Conservation (phyloP, 2,113 vertebrate species). For the Ariopsis seemanni region DNA sequence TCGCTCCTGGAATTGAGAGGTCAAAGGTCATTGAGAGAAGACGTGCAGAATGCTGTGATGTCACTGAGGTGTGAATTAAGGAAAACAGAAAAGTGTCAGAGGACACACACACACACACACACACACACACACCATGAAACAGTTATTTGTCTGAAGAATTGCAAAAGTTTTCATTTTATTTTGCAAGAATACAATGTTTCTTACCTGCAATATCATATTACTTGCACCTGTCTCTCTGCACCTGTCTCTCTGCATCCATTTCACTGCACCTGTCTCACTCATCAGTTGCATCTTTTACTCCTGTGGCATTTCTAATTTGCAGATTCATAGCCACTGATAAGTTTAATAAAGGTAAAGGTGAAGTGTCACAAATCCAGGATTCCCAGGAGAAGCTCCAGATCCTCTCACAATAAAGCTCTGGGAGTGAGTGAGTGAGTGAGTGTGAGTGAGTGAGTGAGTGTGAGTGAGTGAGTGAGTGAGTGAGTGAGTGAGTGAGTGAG, state of each 20-base stretch:
- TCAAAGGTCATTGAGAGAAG: conserved; percentile 1
- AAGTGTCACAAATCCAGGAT: not conserved
- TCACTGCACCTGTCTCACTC: not conserved
- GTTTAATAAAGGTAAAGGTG: not conserved
- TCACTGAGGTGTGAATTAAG: not conserved
- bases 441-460: too few relatives aligned
- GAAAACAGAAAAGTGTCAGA: conserved; percentile 19
- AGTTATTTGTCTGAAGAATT: not conserved
- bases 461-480: not conserved
- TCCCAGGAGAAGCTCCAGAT: too few relatives aligned
- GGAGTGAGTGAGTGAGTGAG: too few relatives aligned
- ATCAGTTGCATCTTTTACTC: not conserved
- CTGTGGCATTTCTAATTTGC: not conserved
- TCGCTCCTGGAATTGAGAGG: not conserved
- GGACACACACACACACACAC: not conserved
- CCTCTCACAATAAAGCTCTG: too few relatives aligned
- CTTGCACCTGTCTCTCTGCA: not conserved
- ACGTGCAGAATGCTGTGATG: not conserved
- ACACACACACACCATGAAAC: not conserved
- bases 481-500: too few relatives aligned
- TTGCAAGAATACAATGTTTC: not conserved
- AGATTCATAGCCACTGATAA: not conserved
- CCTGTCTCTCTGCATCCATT: too few relatives aligned
- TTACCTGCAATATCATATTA: not conserved
- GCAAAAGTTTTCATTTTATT: not conserved